phyloP scores from a whole-genome alignment of 2,888 invertebrate species.

The Nephrotoma appendiculata region DNA sequence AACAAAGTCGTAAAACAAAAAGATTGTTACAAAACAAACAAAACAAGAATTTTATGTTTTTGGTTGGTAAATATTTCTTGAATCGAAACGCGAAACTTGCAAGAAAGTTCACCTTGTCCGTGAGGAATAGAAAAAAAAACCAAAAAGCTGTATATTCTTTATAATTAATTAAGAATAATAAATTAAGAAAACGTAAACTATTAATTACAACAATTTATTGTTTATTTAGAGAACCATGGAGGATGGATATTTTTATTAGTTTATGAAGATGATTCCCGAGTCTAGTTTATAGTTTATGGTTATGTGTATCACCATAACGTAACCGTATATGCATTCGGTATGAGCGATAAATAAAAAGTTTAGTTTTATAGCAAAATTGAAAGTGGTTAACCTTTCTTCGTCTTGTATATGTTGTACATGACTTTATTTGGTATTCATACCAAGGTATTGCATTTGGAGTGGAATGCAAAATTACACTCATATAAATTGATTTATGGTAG shows the following conservation, averaged over 20 bases:
- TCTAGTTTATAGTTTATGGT: neutral
- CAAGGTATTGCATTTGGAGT: neutral
- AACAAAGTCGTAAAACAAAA: neutral
- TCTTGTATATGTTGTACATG: neutral
- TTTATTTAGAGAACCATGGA: neutral
- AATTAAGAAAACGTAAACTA: neutral
- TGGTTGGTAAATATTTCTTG: neutral
- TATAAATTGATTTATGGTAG: neutral
- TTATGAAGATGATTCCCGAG: neutral
- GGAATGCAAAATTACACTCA: neutral
- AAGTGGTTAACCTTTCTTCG: neutral
- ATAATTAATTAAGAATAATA: neutral
- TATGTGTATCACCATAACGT: neutral
- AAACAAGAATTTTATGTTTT: neutral
- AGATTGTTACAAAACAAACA: neutral
- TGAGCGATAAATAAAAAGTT: neutral
- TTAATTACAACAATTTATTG: neutral
- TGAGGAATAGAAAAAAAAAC: neutral
- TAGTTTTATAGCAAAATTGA: neutral
- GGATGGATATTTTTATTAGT: neutral
- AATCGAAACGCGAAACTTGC: neutral
- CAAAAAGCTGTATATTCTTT: neutral
- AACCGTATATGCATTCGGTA: neutral
- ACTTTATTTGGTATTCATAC: neutral
- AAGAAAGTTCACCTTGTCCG: neutral